phyloP scores from a whole-genome alignment of 2,797 vertebrate species.

The Yasuhikotakia modesta region DNA sequence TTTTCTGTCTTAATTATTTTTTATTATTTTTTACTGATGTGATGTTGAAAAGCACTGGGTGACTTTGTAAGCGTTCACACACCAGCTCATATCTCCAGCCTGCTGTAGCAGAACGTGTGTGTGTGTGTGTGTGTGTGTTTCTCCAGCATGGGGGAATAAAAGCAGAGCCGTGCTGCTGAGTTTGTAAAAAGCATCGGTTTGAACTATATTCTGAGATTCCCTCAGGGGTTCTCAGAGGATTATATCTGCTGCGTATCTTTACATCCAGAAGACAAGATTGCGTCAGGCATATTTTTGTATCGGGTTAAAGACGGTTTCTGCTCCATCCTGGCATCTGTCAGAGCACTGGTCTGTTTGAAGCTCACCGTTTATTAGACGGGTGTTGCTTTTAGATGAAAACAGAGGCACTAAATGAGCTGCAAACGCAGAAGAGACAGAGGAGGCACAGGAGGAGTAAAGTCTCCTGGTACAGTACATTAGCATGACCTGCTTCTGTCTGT shows the following conservation, averaged over 20 bases:
- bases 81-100: no score
- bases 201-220: constrained; percentile 38
- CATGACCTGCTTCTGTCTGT: constrained; percentile 45
- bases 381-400: constrained; percentile 31
- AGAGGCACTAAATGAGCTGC: constrained; percentile 8
- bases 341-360: not conserved
- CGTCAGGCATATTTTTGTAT: not conserved
- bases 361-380: constrained; percentile 2
- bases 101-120: not conserved
- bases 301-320: constrained; percentile 3
- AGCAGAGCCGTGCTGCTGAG: constrained; percentile 26
- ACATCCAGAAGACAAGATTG: constrained; percentile 54
- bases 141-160: not conserved
- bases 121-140: no score
- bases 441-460: no score
- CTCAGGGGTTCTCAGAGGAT: constrained; percentile 47
- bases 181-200: constrained; percentile 14
- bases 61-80: not conserved
- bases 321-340: no score
- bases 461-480: constrained; percentile 33
- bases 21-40: no score
- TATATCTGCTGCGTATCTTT: constrained; percentile 56
- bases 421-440: not conserved
- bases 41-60: no score
- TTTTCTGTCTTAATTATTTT: no score